Conservation (phyloP, 1,140 invertebrate species). For the Pantala flavescens region DNA sequence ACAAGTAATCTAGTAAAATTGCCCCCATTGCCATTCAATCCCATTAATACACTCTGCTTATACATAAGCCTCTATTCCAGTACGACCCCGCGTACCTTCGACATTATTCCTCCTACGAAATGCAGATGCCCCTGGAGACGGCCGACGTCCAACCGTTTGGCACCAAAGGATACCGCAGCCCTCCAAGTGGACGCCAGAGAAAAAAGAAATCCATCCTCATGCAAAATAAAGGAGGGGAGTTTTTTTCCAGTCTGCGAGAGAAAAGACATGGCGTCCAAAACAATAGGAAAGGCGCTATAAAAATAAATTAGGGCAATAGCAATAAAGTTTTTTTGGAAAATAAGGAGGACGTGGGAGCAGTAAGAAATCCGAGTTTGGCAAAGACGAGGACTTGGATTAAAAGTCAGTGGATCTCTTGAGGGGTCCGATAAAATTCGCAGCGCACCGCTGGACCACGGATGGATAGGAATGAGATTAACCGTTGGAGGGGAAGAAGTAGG, state of each 20-base stretch:
- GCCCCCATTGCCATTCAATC: too few species aligned
- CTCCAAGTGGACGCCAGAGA: not conserved
- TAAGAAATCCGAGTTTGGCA: conserved; percentile 1
- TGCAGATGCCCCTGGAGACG: too few species aligned
- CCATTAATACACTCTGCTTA: too few species aligned
- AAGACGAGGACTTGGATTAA: not conserved
- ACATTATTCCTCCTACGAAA: too few species aligned
- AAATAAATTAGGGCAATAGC: not conserved
- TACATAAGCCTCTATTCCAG: too few species aligned
- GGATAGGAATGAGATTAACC: not conserved
- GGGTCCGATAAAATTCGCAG: not conserved
- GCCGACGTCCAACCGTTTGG: too few species aligned
- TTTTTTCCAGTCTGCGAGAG: not conserved
- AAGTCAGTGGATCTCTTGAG: not conserved
- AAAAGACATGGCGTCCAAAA: not conserved
- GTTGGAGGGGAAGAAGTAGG: too few species aligned
- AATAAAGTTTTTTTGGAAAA: not conserved
- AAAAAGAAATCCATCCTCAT: not conserved
- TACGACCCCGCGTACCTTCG: too few species aligned
- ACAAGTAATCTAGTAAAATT: too few species aligned
- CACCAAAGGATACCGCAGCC: not conserved
- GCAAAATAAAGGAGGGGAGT: not conserved
- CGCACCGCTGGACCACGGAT: not conserved
- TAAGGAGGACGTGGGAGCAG: not conserved
- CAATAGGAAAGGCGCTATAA: not conserved